Evolutionary conservation across 1,140 invertebrate species (phyloP), one percentile per base, ranked within the genome.

Genomic region (Listronotus oregonensis): DNA sequence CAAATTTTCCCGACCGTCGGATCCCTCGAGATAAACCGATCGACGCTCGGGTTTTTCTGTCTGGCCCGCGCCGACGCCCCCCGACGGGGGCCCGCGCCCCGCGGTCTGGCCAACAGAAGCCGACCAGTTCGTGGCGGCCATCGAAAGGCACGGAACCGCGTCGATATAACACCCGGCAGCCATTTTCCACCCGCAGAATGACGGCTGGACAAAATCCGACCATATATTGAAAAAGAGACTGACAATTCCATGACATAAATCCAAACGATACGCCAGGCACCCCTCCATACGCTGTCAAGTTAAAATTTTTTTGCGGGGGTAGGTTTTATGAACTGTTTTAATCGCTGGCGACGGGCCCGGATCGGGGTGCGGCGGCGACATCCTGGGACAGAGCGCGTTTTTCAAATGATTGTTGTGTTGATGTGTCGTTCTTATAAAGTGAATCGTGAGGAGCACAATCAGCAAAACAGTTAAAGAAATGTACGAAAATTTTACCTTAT

Each of bases 91-190:
- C 39, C 18, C 18, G 42, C 21, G 15, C 21, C 39, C 39, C 17
- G 17, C 14, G 37, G 42, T 39, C 56, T 42, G 54, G 42, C 56
- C 32, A 59, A 46, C 56, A 46, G 42, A 57, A n/a, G n/a, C n/a
- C n/a, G n/a, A n/a, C n/a, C n/a, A 59, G 56, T 59, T 59, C 56
- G 56, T 47, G 56, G 56, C 56, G 56, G 56, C 56, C 56, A 59
- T 47, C 56, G 56, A 59, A 17, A 31, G 43, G 56, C 44, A 34
- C 56, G 56, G 42, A 59, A 59, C 43, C 56, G 56, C 56, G 56
- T 47, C 32, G 27, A 39, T 5, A 31, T 34, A 32, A 54, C 50
- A 39, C n/a, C 27, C 27, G 14, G 50, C 14, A 15, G 14, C 54
- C 15, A 40, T 14, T 15, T 32, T 32, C 17, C n/a, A n/a, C 17